Evolutionary conservation across 2,797 vertebrate species (phyloP).

Genomic region (Alosa sapidissima): DNA sequence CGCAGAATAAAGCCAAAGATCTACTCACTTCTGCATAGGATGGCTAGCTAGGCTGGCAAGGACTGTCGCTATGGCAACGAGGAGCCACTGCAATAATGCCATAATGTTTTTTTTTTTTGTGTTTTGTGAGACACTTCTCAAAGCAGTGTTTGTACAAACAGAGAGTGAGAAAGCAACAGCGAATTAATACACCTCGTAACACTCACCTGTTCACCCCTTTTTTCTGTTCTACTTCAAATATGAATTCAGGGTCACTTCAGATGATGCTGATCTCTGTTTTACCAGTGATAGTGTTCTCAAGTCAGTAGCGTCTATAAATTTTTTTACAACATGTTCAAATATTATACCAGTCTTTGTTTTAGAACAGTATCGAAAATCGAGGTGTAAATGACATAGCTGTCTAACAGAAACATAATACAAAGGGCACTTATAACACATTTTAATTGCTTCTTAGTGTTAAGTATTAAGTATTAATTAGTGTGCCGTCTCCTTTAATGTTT

Average conservation of each 20-base stretch:
- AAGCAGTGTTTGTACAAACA: conserved; percentile 15
- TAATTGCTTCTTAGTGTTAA: background rate
- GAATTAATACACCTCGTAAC: conserved; percentile 29
- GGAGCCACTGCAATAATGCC: conserved; percentile 37
- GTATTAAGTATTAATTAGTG: background rate
- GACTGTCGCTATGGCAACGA: conserved; percentile 46
- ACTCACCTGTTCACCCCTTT: background rate
- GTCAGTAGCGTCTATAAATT: background rate
- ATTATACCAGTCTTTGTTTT: background rate
- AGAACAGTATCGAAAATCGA: background rate
- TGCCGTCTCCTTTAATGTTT: background rate
- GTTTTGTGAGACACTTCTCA: conserved; percentile 25
- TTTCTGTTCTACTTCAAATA: background rate
- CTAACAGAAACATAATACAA: background rate
- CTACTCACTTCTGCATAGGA: conserved; percentile 22
- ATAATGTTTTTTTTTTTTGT: conserved; percentile 39
- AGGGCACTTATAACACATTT: background rate
- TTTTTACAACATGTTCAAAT: background rate
- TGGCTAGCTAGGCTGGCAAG: conserved; percentile 10
- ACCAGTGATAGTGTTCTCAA: background rate
- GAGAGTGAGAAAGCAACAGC: background rate
- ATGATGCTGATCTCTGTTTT: background rate
- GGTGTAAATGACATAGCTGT: background rate
- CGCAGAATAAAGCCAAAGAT: conserved; percentile 23
- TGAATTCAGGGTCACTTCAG: background rate